Base-by-base conservation (phyloP, 2,797 vertebrate species). In the Parotocinclus haroldoi region DNA sequence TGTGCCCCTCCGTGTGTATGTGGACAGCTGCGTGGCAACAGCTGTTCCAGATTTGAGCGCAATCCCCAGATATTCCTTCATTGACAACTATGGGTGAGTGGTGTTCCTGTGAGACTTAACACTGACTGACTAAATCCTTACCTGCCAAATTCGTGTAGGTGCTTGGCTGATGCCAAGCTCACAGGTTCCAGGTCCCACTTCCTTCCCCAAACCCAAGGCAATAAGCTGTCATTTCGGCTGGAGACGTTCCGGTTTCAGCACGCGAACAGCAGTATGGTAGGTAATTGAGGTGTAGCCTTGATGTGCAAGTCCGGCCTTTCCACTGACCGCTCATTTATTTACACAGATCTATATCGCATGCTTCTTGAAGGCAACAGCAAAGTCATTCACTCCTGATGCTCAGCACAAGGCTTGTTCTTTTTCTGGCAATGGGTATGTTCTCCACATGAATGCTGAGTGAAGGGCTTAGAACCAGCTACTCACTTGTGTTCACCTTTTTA, bases 361-460 rank as follows among this genome's bases (percentile, higher is more conserved):
- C 62, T 36, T 79, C 14, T 51, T 91, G 76, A 81, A 58, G 71
- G 89, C 84, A 64, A 76, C 80, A 39, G 61, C 79, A 13, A 2
- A 71, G 19, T 8, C 55, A 1, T 0, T 18, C 14, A 0, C 0
- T 4, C 39, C 80, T 13, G 76, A 81, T 39, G 0, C 0, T 17
- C 39, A 45, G 1, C 62, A 87, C 14, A 87, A 85, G 79, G 84
- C 89, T 69, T 91, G 89, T 54, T 88, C 84, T 52, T 89, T 73
- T 46, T 3, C 12, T 14, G 27, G 60, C 0, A 63, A 16, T 27
- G 71, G 79, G 85, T 86, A 63, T 80, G 81, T 79, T 1, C 46
- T 4, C 18, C 12, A n/a, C n/a, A n/a, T 9, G 16, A 14, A 7
- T 1, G 10, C 1, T 39, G 3, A 4, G 4, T 16, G n/a, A 7